Evolutionary conservation across 2,113 vertebrate genomes (phyloP).

Genomic region (Aegithalos caudatus): DNA sequence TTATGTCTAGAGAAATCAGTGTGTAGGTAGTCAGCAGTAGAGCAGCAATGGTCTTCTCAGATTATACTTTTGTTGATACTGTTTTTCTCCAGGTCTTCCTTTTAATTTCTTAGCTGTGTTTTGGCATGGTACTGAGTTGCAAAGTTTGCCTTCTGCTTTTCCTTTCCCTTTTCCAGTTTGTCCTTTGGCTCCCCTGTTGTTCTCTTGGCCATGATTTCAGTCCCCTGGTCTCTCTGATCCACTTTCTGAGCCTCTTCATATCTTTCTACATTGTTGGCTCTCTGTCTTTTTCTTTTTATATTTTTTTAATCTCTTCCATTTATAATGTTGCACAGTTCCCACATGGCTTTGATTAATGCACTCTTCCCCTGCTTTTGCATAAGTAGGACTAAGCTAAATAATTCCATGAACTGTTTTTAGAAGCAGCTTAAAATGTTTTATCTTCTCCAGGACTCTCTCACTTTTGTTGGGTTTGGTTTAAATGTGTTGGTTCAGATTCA

Average conservation of each 20-base stretch:
- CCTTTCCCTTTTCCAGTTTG: not conserved
- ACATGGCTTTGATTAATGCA: constrained; percentile 43
- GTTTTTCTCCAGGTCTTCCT: not conserved
- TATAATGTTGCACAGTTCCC: not conserved
- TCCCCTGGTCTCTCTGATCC: not conserved
- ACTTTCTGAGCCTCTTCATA: constrained; percentile 11
- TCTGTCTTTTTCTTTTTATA: not conserved
- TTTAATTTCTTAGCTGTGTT: not conserved
- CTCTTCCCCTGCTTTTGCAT: not conserved
- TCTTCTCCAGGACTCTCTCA: not conserved
- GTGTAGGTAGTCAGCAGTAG: not conserved
- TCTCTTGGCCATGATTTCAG: constrained; percentile 15
- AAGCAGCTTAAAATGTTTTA: not conserved
- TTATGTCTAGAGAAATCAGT: not conserved
- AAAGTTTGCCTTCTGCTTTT: not conserved
- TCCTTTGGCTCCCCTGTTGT: constrained; percentile 32
- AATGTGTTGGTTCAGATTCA: not conserved
- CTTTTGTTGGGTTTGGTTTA: not conserved
- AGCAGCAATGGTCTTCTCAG: not conserved
- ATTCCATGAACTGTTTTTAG: not conserved
- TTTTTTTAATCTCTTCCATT: not conserved
- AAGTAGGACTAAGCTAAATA: constrained; percentile 10
- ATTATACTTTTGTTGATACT: not conserved
- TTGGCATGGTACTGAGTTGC: not conserved
- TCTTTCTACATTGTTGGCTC: not conserved